These are phyloP conservation scores for Pogoniulus pusillus DNA, from an alignment of 2,797 vertebrate genomes.

Conservation along the genomic window DNA sequence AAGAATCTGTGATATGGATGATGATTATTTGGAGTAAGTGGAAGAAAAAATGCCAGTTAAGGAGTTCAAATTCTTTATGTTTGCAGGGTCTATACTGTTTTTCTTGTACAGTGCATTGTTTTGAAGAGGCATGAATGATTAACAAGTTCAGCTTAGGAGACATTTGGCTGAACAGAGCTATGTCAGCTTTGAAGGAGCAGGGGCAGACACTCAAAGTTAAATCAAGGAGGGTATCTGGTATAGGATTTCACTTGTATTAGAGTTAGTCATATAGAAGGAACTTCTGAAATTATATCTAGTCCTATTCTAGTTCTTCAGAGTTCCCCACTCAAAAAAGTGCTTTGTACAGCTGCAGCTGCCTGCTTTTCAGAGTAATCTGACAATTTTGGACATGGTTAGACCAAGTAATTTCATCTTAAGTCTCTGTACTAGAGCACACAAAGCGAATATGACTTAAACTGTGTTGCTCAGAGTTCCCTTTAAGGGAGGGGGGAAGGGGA, in stretches of 20 bases:
- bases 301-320: not conserved
- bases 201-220: not conserved
- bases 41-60: not conserved
- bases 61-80: not conserved
- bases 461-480: not conserved
- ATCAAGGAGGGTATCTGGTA: not conserved
- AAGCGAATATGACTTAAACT: not conserved
- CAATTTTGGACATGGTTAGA: not conserved
- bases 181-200: not conserved
- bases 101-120: not conserved
- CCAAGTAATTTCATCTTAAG: not conserved
- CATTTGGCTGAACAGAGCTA: rapidly evolving
- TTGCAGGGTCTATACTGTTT: not conserved
- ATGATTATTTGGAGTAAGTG: not conserved
- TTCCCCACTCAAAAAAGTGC: not conserved
- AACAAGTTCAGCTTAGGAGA: not conserved
- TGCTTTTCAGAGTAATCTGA: not conserved
- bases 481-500: not conserved
- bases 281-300: not conserved
- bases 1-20: not conserved
- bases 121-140: not conserved
- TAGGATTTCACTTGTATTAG: not conserved
- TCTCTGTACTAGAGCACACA: not conserved
- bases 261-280: not conserved
- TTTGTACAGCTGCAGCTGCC: not conserved